These are phyloP conservation scores for Eristalis tenax DNA, from an alignment of 2,888 invertebrate genomes.

Conservation along the genomic window DNA sequence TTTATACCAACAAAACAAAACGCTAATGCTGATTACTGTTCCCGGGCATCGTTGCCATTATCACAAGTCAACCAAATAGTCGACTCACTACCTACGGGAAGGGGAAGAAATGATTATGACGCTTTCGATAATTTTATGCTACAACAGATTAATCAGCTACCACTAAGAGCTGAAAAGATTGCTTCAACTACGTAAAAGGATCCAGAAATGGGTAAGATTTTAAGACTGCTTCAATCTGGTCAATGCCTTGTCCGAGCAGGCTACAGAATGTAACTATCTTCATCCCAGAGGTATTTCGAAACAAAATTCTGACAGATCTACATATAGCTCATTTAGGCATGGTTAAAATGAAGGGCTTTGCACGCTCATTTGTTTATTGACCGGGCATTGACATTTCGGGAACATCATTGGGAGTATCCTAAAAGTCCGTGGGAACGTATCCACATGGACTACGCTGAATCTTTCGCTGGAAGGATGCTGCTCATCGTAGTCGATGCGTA, in stretches of 20 bases:
- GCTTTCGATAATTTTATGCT: no score
- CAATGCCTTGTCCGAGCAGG: background rate
- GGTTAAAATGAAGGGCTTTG: conserved; percentile 53
- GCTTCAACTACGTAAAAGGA: conserved; percentile 50
- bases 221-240: conserved; percentile 39
- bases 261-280: background rate
- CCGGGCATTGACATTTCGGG: conserved; percentile 17
- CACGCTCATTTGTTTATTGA: conserved; percentile 42
- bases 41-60: background rate
- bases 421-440: conserved; percentile 77
- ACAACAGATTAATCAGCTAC: no score
- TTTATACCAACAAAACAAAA: no score
- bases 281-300: background rate
- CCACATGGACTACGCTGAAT: conserved; percentile 80
- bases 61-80: no score
- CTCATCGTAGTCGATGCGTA: no score
- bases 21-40: conserved; percentile 28
- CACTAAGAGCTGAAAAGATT: background rate
- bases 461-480: conserved; percentile 74
- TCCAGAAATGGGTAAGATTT: conserved; percentile 45
- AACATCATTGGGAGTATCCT: conserved; percentile 71
- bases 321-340: conserved; percentile 49
- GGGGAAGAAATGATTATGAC: no score
- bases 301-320: conserved; percentile 20
- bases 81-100: no score